Evolutionary conservation across 2,797 vertebrate species (phyloP), one percentile per base, ranked within the genome.

Genomic region (Meda fulgida): DNA sequence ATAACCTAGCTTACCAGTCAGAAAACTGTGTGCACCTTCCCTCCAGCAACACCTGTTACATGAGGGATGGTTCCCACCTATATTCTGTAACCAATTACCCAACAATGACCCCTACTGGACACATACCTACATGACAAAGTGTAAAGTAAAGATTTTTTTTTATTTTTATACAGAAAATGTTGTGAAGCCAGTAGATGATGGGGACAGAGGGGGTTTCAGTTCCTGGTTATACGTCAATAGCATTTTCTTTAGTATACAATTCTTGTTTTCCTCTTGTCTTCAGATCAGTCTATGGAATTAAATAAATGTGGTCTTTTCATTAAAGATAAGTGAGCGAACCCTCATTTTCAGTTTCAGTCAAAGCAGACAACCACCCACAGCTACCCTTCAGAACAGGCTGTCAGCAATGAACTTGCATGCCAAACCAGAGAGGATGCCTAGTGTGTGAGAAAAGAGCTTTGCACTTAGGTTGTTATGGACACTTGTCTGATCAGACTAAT

Each of bases 401-500:
- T 73, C 71, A 46, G 21, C 31, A 79, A 75, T 79, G 21, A 67
- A 73, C 46, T 36, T 9, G 23, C 77, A 48, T 66, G 66, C 70
- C 66, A 65, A 67, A 43, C 51, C 40, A 84, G 23, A 67, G 21
- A 46, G 16, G 36, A 48, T 31, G 34, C 48, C 86, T 77, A 71
- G 82, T 29, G 70, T 80, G 70, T 71, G 63, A 78, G 71, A 73
- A 87, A 75, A 81, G 65, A 78, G 72, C 31, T 84, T 58, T 71
- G 71, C 5, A 34, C 66, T 75, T 86, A 14, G 43, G 81, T 84
- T 84, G 85, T 80, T 82, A 84, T 51, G 70, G 87, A 16, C 75
- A 58, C 58, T 81, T 72, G 78, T 40, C 51, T 43, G 53, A 38
- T 81, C 40, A 70, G 43, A 51, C 31, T 84, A 60, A 86, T 84